phyloP scores from a whole-genome alignment of 2,888 invertebrate genomes.

The Ligdia adustata region DNA sequence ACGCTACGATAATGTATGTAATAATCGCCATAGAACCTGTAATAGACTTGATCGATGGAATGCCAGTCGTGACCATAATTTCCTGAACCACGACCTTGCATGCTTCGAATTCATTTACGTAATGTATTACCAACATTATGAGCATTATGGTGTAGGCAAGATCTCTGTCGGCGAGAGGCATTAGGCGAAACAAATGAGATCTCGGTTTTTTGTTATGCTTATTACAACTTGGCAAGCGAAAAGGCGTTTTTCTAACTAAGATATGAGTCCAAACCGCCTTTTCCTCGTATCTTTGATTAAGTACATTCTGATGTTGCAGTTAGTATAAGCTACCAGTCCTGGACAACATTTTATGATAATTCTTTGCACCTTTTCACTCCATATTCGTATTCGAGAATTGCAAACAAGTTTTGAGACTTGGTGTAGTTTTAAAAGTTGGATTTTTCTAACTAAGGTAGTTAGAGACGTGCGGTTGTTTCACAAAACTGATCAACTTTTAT shows the following conservation, averaged over 20 bases:
- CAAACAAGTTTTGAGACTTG: background rate
- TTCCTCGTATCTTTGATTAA: constrained; percentile 31
- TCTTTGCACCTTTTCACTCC: constrained; percentile 4
- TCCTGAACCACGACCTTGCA: constrained; percentile 48
- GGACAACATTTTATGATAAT: constrained; percentile 12
- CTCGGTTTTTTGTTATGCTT: constrained; percentile 28
- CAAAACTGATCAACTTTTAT: no score
- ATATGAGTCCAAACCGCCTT: constrained; percentile 33
- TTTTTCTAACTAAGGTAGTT: background rate
- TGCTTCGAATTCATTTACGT: constrained; percentile 43
- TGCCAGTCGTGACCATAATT: constrained; percentile 39
- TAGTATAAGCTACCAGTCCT: background rate
- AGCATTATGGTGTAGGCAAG: constrained; percentile 19
- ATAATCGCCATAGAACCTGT: constrained; percentile 23
- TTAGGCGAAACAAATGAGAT: constrained; percentile 24
- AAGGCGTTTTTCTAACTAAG: constrained; percentile 29
- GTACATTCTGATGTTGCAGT: constrained; percentile 14
- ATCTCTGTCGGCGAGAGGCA: constrained; percentile 19
- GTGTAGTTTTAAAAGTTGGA: background rate
- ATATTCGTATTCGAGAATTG: background rate
- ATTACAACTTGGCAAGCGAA: constrained; percentile 26
- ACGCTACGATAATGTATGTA: constrained; percentile 18
- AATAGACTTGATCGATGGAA: constrained; percentile 35
- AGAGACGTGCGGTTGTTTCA: no score
- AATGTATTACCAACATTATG: constrained; percentile 33